Base-by-base conservation (phyloP, 2,113 vertebrate genomes). In the Circaetus gallicus region DNA sequence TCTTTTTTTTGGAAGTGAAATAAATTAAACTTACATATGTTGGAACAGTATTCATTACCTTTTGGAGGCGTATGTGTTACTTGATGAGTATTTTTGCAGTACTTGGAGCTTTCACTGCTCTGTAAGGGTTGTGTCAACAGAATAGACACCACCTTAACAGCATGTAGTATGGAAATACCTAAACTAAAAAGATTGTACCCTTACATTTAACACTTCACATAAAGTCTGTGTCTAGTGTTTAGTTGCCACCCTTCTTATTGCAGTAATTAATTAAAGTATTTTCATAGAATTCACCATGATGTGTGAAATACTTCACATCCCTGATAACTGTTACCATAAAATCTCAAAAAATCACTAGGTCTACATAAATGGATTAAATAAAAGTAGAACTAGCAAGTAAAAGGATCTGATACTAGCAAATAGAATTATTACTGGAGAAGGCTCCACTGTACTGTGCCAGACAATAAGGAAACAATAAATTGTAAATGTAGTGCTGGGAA, bases 191-290 rank as follows among this genome's bases (percentile, higher is more conserved):
- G 14, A 34, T 58, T 12, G 18, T 38, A 43, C 3, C 20, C 16
- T 83, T 76, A n/a, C 4, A 9, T 1, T 1, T 73, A 56, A 29
- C 14, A 16, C 11, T 34, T 82, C 36, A 7, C 0, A 1, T 70
- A 3, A 77, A 63, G 26, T 61, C 16, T 73, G 14, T 20, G 15
- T 73, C 21, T 58, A 28, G 25, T 0, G 1, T 61, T 82, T 66
- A 82, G 28, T 55, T 77, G 18, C 13, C 26, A 36, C 26, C 16
- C 26, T 62, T 86, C 17, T 62, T 62, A 62, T 14, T 78, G 45
- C 42, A 45, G 28, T 71, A 55, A 58, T 62, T 72, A 58, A 40
- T 53, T 56, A 76, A 47, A 92, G 40, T 84, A 38, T 32, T 91
- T 94, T 38, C 3, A 28, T 36, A 49, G 24, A 7, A 11, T 74